Evolutionary conservation across 2,797 vertebrate species (phyloP), one percentile per base, ranked within the genome.

Genomic region (Labroides dimidiatus): DNA sequence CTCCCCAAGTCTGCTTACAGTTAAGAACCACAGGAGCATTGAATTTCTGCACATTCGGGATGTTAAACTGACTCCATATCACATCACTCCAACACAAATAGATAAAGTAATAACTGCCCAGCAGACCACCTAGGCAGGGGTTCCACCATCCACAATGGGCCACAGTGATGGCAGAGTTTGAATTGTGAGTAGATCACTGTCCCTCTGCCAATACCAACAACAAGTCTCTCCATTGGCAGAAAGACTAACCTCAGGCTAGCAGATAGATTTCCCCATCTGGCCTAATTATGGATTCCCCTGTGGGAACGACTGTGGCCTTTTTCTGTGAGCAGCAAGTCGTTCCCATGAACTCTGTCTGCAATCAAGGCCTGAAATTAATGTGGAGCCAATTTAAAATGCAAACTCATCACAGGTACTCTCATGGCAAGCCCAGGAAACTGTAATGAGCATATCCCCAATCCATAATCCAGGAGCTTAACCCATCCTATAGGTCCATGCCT

Each of bases 211-310:
- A 79, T 63, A 65, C 66, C 71, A 85, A 87, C 81, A 85, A 74
- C 73, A 68, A 81, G 72, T 57, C 71, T 74, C 62, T 84, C 73
- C 69, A 76, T 51, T 64, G 62, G 67, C 51, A 45, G 71, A 78
- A 76, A 71, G 73, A 82, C 70, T 59, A 82, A 85, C 75, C 78
- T 80, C 74, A 85, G 74, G 62, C 81, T 80, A 84, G 89, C 65
- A 81, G 67, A 84, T 75, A 70, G 78, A 74, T 77, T 54, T 69
- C 78, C 90, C 90, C 91, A 91, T 91, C 88, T 92, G 90, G 89
- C 77, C 85, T 92, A 88, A 91, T 93, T 93, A 91, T 82, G 74
- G 65, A 59, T 76, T 79, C 66, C 69, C 81, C 87, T 84, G 30
- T 36, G 65, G 81, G 84, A 84, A 88, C 33, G 44, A 71, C 15